phyloP scores from a whole-genome alignment of 2,113 vertebrate genomes.

The pig (Sus scrofa) region DNA sequence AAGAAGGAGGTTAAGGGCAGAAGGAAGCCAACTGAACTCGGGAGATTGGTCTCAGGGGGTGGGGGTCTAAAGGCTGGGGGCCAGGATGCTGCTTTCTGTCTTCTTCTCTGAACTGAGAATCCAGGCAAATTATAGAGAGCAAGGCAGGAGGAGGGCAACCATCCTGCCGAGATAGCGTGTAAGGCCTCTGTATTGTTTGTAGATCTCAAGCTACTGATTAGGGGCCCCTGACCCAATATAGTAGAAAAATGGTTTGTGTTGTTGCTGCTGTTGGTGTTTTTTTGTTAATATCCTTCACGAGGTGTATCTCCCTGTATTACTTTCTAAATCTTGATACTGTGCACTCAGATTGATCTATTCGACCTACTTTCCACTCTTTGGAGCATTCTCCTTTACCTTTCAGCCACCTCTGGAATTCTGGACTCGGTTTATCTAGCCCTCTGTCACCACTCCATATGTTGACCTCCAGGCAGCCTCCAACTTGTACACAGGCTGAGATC shows the following conservation, averaged over 20 bases:
- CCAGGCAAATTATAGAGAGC: not conserved
- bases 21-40: conserved; percentile 17
- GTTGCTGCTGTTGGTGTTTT: conserved; percentile 7
- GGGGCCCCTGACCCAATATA: not conserved
- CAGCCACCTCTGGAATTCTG: conserved; percentile 45
- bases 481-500: conserved; percentile 38
- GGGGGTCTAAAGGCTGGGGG: not conserved
- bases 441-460: conserved; percentile 49
- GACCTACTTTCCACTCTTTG: not conserved
- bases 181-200: not conserved
- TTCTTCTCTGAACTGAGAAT: conserved; percentile 37
- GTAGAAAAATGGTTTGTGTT: conserved; percentile 44
- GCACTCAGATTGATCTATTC: conserved; percentile 42
- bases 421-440: conserved; percentile 42
- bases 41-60: not conserved
- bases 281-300: conserved; percentile 51
- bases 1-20: not conserved
- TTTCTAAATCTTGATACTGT: conserved; percentile 58
- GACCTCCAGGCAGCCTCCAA: conserved; percentile 34
- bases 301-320: conserved; percentile 40
- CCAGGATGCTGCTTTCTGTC: not conserved
- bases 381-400: conserved; percentile 44
- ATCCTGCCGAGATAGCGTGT: not conserved
- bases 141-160: not conserved
- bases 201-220: conserved; percentile 59